These are phyloP conservation scores for Montipora foliosa DNA, from an alignment of 64 coral and sea anemone genomes.

Conservation along the genomic window DNA sequence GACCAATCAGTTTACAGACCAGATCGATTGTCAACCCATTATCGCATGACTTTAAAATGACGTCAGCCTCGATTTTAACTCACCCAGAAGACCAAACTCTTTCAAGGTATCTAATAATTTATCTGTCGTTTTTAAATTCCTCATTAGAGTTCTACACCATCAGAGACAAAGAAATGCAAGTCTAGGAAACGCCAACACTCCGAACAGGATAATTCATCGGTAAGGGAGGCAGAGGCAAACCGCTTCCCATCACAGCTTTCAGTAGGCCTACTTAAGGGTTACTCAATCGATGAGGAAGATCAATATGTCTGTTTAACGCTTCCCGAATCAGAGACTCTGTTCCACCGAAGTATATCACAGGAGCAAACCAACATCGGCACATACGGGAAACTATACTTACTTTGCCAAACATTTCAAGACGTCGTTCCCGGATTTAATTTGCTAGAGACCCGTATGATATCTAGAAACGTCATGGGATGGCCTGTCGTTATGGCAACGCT, in stretches of 20 bases:
- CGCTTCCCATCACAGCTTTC: background rate
- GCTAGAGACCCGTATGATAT: conserved; percentile 93
- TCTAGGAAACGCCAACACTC: conserved; percentile 7
- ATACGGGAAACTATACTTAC: conserved; percentile 85
- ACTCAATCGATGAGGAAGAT: conserved; percentile 81
- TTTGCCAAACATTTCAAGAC: conserved; percentile 90
- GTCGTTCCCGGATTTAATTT: conserved; percentile 90
- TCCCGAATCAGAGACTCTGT: conserved; percentile 70
- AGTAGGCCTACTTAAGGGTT: conserved; percentile 69
- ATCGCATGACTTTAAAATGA: too few relatives aligned
- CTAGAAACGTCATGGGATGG: conserved; percentile 82
- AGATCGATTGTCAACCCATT: too few relatives aligned
- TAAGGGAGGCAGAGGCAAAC: background rate
- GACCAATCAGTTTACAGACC: too few relatives aligned
- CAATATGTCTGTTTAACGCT: conserved; percentile 81
- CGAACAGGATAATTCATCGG: background rate
- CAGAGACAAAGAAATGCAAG: conserved; percentile 36
- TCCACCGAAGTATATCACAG: conserved; percentile 70
- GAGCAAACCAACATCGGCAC: conserved; percentile 63
- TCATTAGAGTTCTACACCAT: background rate
- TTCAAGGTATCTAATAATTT: too few relatives aligned
- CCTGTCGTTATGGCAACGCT: conserved; percentile 92
- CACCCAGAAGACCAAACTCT: too few relatives aligned
- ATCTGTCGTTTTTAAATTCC: background rate
- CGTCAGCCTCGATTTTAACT: too few relatives aligned